Conservation (phyloP, 2,797 vertebrate species). For the Podarcis siculus region DNA sequence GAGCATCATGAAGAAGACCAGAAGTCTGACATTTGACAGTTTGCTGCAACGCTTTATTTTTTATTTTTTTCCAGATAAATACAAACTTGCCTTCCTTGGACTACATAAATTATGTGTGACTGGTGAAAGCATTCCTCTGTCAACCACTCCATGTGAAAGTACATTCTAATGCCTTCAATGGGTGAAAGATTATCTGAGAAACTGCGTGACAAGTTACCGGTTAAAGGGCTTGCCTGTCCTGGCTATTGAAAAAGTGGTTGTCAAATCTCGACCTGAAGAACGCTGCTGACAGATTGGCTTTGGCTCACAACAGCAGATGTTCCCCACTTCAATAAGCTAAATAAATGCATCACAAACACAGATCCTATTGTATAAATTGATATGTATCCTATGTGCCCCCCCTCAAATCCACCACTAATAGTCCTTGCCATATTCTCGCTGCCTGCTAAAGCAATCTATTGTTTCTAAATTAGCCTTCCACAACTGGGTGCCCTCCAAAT, state of each 20-base stretch:
- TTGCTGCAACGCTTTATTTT: not conserved
- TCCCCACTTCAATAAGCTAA: not conserved
- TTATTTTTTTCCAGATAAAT: not conserved
- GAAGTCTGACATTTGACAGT: not conserved
- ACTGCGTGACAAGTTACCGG: slow-evolving; percentile 5
- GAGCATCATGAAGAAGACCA: not conserved
- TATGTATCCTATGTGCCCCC: too few species aligned
- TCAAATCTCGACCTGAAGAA: not conserved
- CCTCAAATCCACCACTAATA: not conserved
- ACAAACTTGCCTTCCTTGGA: not conserved
- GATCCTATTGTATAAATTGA: not conserved
- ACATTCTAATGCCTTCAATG: not conserved
- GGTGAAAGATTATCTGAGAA: slow-evolving; percentile 16
- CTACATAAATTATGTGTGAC: not conserved
- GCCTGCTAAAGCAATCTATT: not conserved
- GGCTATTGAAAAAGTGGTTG: not conserved
- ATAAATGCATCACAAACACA: not conserved
- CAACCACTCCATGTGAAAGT: not conserved
- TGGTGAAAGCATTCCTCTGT: not conserved
- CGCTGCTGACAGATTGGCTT: not conserved
- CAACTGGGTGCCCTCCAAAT: too few species aligned
- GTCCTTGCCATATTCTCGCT: not conserved
- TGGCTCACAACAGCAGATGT: not conserved
- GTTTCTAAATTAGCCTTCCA: too few species aligned
- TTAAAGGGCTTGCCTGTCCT: not conserved